A percentile compares a stretch with the other conserved stretches of the same genome.
These are phyloP conservation scores for Scolanthus callimorphus DNA, from an alignment of 92 coral and sea anemone genomes.

Conservation along the genomic window DNA sequence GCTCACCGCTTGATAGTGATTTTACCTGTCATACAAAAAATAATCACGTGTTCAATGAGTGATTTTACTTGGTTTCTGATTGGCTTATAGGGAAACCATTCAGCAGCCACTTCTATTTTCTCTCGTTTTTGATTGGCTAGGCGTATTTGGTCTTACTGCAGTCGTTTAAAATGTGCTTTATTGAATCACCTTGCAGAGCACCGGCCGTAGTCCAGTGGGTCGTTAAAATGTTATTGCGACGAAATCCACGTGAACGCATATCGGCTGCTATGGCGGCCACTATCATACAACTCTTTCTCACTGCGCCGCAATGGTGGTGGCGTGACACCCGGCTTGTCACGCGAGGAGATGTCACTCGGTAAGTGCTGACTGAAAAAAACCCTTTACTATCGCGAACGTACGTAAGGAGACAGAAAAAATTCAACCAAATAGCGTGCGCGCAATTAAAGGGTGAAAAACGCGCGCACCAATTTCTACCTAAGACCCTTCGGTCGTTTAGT, in stretches of 20 bases:
- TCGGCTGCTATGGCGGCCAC: constrained; percentile 63
- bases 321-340: constrained; percentile 16
- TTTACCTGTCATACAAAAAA: too few relatives aligned
- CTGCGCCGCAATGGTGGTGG: constrained; percentile 80
- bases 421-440: too few relatives aligned
- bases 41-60: too few relatives aligned
- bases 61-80: too few relatives aligned
- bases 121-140: too few relatives aligned
- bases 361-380: too few relatives aligned
- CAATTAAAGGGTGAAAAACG: too few relatives aligned
- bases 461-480: too few relatives aligned
- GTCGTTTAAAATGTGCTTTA: background rate
- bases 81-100: background rate
- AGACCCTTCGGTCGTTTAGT: too few relatives aligned
- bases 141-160: background rate
- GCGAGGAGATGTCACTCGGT: constrained; percentile 43
- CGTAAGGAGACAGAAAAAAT: too few relatives aligned
- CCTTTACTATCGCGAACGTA: too few relatives aligned
- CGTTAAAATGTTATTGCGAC: constrained; percentile 57
- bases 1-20: too few relatives aligned
- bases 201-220: constrained; percentile 42
- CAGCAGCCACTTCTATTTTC: background rate
- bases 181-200: constrained; percentile 35
- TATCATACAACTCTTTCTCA: constrained; percentile 48
- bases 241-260: constrained; percentile 70